Percentiles rank a stretch among this genome's conserved stretches.
Conservation (phyloP, 2,113 vertebrate genomes). For the Crocuta crocuta region DNA sequence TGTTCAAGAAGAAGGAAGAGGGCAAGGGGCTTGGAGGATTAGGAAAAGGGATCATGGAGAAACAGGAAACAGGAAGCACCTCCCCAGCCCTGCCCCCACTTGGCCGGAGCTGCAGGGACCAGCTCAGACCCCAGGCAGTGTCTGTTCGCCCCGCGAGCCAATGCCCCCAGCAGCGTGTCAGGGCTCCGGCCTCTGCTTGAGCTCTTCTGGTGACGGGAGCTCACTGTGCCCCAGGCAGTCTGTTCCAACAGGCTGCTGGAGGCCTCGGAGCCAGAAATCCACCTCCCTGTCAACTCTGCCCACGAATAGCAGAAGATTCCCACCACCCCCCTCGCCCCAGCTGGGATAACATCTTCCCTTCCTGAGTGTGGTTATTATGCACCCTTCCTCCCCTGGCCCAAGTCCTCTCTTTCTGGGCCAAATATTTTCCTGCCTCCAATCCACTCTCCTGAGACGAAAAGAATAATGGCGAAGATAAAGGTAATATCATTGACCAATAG, state of each 20-base stretch:
- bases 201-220: neutral
- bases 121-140: rapidly evolving
- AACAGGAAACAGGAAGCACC: too few species aligned
- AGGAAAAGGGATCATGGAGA: neutral
- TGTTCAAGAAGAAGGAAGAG: neutral
- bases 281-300: neutral
- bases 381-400: rapidly evolving
- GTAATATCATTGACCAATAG: neutral
- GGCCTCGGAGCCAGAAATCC: neutral
- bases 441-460: neutral
- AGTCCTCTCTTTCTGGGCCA: neutral
- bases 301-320: rapidly evolving
- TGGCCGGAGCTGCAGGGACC: neutral
- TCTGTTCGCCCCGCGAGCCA: rapidly evolving
- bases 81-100: rapidly evolving
- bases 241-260: neutral
- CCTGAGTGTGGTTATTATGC: rapidly evolving
- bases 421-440: neutral
- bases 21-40: neutral
- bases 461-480: neutral
- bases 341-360: rapidly evolving
- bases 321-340: too few species aligned
- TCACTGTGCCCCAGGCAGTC: rapidly evolving
- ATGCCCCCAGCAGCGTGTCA: neutral
- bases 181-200: neutral